Evolutionary conservation across 2,888 invertebrate genomes (phyloP).

Genomic region (Troides helena): DNA sequence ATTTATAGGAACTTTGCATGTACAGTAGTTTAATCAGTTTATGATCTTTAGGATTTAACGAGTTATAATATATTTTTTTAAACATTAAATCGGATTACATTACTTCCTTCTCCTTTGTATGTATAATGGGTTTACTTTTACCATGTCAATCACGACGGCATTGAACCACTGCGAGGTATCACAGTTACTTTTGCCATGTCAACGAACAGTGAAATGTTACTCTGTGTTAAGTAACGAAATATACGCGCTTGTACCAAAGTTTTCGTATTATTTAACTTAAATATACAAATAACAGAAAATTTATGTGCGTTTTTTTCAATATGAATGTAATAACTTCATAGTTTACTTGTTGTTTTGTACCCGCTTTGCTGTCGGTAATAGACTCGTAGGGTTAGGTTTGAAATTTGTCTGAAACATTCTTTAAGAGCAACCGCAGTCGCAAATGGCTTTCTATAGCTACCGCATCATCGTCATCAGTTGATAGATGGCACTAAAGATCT

Average conservation of each 20-base stretch:
- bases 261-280: background rate
- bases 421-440: too few species aligned
- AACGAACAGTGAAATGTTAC: conserved; percentile 3
- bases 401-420: too few species aligned
- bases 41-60: background rate
- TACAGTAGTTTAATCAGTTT: background rate
- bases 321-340: too few species aligned
- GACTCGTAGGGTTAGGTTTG: too few species aligned
- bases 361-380: too few species aligned
- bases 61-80: background rate
- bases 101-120: conserved; percentile 10
- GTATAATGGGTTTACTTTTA: conserved; percentile 9
- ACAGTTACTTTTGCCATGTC: background rate
- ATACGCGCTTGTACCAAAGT: background rate
- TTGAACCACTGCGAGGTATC: conserved; percentile 2
- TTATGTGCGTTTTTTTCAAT: too few species aligned
- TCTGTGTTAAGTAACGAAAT: conserved; percentile 2
- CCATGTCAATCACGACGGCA: conserved; percentile 3
- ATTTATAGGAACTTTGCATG: too few species aligned
- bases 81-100: background rate
- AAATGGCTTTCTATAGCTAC: too few species aligned
- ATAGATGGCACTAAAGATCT: too few species aligned
- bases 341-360: too few species aligned
- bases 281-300: too few species aligned
- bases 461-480: too few species aligned